Evolutionary conservation across 2,888 invertebrate genomes (phyloP), one percentile per base, ranked within the genome.

Genomic region (Sesamia inferens): DNA sequence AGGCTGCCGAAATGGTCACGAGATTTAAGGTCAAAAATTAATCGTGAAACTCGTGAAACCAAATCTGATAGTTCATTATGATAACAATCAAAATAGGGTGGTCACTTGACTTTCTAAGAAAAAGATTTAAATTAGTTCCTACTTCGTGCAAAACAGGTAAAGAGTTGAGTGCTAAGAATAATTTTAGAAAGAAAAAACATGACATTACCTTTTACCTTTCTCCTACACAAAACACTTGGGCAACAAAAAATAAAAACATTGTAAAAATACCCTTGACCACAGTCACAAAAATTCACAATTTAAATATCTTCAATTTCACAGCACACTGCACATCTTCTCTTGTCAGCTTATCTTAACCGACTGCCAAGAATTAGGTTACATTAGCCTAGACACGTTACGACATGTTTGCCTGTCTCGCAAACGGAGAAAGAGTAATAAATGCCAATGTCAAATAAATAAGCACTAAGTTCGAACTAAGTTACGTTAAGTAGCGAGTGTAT

Each of bases 391-490:
- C 66, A 19, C 22, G 59, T 86, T 85, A 77, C 85, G 68, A 68
- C 74, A 86, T 73, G 63, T 78, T 74, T 78, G 72, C 71, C 55
- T 66, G 78, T 77, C 80, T 76, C 74, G 82, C 75, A 78, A 79
- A 70, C 58, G 68, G 71, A 78, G 83, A 83, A 81, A 83, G 71
- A 81, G 68, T 78, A 81, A 86, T 84, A 85, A 86, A 86, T 86
- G 78, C 78, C 86, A 86, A 86, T 86, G 86, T 84, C 86, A 84
- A 77, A 84, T 76, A 80, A 76, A 79, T 85, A 71, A 74, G 79
- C 70, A 73, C 47, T 84, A 68, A 74, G 58, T 74, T 61, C n/a
- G 48, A 68, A 71, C 64, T 67, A 71, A 71, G 75, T 73, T 78
- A 67, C 75, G 71, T 51, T 79, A 76, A 74, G 82, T 84, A 67